These are phyloP conservation scores for Cydia amplana DNA, from an alignment of 1,140 invertebrate species.

Conservation along the genomic window DNA sequence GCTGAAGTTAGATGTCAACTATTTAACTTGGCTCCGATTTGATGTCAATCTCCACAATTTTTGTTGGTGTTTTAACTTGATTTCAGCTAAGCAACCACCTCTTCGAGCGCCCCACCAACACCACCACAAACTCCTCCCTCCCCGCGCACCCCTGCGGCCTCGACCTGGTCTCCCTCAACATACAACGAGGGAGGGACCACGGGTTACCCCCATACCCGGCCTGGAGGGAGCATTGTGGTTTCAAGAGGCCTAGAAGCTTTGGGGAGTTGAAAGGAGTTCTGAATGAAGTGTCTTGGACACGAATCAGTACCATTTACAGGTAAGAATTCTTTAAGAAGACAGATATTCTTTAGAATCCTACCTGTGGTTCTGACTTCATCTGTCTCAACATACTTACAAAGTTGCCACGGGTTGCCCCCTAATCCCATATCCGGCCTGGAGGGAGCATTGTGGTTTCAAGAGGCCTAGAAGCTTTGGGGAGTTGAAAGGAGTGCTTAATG, in stretches of 20 bases:
- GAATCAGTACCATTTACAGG: slow-evolving; percentile 84
- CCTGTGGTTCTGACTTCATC: no score
- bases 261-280: slow-evolving; percentile 85
- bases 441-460: slow-evolving; percentile 86
- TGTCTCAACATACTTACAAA: no score
- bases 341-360: no score
- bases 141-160: slow-evolving; percentile 82
- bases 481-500: slow-evolving; percentile 83
- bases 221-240: slow-evolving; percentile 88
- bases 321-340: slow-evolving; percentile 51
- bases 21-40: no score
- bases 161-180: slow-evolving; percentile 92
- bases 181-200: slow-evolving; percentile 93
- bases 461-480: slow-evolving; percentile 87
- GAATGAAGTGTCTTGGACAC: slow-evolving; percentile 81
- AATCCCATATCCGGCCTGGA: slow-evolving; percentile 89
- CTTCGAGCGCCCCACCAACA: slow-evolving; percentile 81
- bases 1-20: no score
- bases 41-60: no score
- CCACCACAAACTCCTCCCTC: slow-evolving; percentile 39
- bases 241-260: slow-evolving; percentile 85
- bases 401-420: slow-evolving; percentile 45
- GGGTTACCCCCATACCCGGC: slow-evolving; percentile 89
- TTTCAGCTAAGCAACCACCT: slow-evolving; percentile 85
- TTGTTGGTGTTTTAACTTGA: no score